Percentiles rank a stretch among this genome's conserved stretches.
phyloP scores from a whole-genome alignment of 1,140 invertebrate genomes.

The Drosophila orosa region DNA sequence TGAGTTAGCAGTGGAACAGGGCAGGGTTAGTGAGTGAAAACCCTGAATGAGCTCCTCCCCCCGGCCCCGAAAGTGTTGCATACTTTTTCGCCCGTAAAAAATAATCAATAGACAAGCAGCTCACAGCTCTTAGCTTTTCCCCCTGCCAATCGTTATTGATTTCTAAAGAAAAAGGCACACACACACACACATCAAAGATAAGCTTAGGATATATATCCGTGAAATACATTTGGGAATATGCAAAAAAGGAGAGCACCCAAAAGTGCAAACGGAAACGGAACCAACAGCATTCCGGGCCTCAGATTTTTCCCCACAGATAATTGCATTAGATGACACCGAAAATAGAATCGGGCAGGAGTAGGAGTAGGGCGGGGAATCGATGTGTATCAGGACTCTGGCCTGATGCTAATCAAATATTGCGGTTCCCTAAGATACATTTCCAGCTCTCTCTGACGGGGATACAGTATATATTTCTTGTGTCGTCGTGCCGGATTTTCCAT shows the following conservation, averaged over 20 bases:
- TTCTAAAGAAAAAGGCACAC: constrained; percentile 25
- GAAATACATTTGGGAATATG: constrained; percentile 75
- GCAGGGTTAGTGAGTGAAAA: constrained; percentile 14
- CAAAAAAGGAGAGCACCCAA: constrained; percentile 44
- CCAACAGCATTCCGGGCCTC: constrained; percentile 49
- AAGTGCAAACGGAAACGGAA: constrained; percentile 73
- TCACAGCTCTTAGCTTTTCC: background rate
- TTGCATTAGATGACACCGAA: constrained; percentile 70
- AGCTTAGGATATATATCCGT: constrained; percentile 25
- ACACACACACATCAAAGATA: constrained; percentile 45
- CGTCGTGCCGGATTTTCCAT: constrained; percentile 73
- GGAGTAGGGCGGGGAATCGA: constrained; percentile 56
- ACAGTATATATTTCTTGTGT: constrained; percentile 9
- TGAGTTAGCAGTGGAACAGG: constrained; percentile 45
- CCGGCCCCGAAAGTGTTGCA: constrained; percentile 16
- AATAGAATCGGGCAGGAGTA: constrained; percentile 54
- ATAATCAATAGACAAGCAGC: constrained; percentile 39
- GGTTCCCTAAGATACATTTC: constrained; percentile 55
- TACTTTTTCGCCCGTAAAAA: constrained; percentile 32
- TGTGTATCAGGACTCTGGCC: constrained; percentile 43
- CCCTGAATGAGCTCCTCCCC: constrained; percentile 11
- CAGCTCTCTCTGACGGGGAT: constrained; percentile 2
- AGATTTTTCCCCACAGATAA: constrained; percentile 73
- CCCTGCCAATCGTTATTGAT: constrained; percentile 24
- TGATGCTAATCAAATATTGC: constrained; percentile 80